Evolutionary conservation across 2,888 invertebrate genomes (phyloP).

Genomic region (Sinotaia quadrata): DNA sequence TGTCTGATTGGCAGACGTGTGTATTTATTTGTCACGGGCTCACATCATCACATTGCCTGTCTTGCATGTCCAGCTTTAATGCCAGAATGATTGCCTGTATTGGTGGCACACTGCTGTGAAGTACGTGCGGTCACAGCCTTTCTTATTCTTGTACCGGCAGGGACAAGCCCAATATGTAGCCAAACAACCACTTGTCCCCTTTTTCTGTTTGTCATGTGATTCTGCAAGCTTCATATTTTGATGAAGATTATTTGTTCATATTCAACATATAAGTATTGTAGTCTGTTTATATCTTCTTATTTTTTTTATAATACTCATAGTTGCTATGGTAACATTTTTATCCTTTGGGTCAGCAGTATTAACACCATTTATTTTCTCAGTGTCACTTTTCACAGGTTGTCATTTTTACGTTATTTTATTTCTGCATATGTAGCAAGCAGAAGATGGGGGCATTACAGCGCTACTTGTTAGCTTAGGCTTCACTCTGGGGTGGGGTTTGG

Average conservation of each 20-base stretch:
- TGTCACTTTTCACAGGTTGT: too few species aligned
- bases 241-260: constrained; percentile 1
- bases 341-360: constrained; percentile 19
- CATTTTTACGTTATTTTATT: too few species aligned
- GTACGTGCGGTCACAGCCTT: constrained; percentile 20
- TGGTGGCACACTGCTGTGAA: constrained; percentile 15
- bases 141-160: background rate
- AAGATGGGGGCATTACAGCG: too few species aligned
- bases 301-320: too few species aligned
- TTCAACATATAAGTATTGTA: constrained; percentile 16
- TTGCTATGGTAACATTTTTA: constrained; percentile 15
- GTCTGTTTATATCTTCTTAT: constrained; percentile 3
- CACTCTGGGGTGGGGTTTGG: background rate
- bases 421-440: too few species aligned
- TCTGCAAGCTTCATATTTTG: constrained; percentile 51
- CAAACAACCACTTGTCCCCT: constrained; percentile 12
- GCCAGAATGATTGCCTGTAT: constrained; percentile 13
- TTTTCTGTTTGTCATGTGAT: constrained; percentile 62
- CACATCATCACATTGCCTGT: constrained; percentile 28
- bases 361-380: too few species aligned
- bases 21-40: constrained; percentile 29
- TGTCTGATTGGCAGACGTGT: constrained; percentile 25
- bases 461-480: background rate
- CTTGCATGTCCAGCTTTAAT: constrained; percentile 35
- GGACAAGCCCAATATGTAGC: background rate